Percentiles rank a stretch among this genome's conserved stretches.
phyloP scores from a whole-genome alignment of 2,113 vertebrate species.

The Heterochromis multidens region DNA sequence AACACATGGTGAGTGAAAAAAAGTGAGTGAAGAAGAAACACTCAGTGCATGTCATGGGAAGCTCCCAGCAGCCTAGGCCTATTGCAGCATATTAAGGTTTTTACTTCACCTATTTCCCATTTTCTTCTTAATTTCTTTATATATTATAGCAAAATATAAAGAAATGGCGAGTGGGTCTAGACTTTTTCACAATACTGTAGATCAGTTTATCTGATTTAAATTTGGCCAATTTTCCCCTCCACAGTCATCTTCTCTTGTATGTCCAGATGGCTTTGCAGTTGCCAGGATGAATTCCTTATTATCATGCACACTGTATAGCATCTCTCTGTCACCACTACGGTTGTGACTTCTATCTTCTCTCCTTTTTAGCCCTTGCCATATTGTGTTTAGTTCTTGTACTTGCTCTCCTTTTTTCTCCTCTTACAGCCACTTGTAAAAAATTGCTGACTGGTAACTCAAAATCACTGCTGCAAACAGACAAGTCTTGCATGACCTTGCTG shows the following conservation, averaged over 20 bases:
- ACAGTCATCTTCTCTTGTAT: not conserved
- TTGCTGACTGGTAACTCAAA: constrained; percentile 42
- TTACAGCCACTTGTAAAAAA: constrained; percentile 26
- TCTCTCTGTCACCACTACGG: not conserved
- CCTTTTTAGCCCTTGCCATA: not conserved
- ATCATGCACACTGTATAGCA: not conserved
- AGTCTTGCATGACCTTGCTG: constrained; percentile 35
- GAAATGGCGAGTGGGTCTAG: not conserved
- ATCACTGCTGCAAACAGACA: constrained; percentile 12
- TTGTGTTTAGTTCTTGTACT: constrained; percentile 7
- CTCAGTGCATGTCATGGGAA: too few relatives aligned
- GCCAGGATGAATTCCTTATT: not conserved
- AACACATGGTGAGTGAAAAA: too few relatives aligned
- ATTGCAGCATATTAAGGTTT: too few relatives aligned
- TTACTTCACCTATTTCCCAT: not conserved
- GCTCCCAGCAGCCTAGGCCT: too few relatives aligned
- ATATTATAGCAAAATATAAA: not conserved
- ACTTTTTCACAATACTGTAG: not conserved
- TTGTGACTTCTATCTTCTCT: not conserved
- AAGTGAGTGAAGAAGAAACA: too few relatives aligned
- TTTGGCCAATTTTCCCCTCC: not conserved
- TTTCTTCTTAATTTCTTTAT: not conserved
- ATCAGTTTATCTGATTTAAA: not conserved
- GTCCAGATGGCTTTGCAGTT: not conserved
- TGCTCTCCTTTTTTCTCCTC: not conserved